Conservation (phyloP, 2,113 vertebrate genomes). For the Pluvialis apricaria region DNA sequence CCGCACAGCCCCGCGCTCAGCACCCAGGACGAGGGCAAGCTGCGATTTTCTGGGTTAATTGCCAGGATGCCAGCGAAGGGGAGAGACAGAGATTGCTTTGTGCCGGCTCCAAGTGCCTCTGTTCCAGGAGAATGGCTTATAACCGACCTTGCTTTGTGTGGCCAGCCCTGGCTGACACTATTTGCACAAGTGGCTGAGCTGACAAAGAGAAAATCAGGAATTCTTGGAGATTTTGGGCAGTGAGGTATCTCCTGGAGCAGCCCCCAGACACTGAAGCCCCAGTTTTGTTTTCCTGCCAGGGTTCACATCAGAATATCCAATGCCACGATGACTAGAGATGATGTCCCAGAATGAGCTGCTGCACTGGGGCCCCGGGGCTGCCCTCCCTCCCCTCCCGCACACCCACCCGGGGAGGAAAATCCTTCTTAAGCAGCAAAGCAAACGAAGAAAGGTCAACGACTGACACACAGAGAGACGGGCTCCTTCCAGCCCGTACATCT, state of each 20-base stretch:
- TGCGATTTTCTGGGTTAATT: slow-evolving; percentile 56
- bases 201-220: slow-evolving; percentile 27
- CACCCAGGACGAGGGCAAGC: slow-evolving; percentile 17
- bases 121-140: slow-evolving; percentile 34
- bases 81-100: slow-evolving; percentile 67
- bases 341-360: rapidly evolving
- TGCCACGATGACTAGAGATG: rapidly evolving
- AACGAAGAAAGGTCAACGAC: background rate
- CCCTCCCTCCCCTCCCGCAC: background rate
- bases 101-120: slow-evolving; percentile 14
- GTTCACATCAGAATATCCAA: background rate
- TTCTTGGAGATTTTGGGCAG: slow-evolving; percentile 1
- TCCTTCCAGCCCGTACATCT: rapidly evolving
- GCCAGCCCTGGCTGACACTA: slow-evolving; percentile 5
- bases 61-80: slow-evolving; percentile 34
- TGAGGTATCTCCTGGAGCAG: background rate
- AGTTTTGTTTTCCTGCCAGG: background rate
- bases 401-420: background rate
- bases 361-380: rapidly evolving
- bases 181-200: slow-evolving; percentile 28
- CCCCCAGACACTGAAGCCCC: background rate
- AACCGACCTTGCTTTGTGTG: slow-evolving; percentile 26
- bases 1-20: background rate
- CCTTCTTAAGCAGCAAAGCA: background rate
- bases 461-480: rapidly evolving